These are phyloP conservation scores for Antechinus stuartii DNA, from an alignment of 2,113 vertebrate genomes.

Conservation along the genomic window DNA sequence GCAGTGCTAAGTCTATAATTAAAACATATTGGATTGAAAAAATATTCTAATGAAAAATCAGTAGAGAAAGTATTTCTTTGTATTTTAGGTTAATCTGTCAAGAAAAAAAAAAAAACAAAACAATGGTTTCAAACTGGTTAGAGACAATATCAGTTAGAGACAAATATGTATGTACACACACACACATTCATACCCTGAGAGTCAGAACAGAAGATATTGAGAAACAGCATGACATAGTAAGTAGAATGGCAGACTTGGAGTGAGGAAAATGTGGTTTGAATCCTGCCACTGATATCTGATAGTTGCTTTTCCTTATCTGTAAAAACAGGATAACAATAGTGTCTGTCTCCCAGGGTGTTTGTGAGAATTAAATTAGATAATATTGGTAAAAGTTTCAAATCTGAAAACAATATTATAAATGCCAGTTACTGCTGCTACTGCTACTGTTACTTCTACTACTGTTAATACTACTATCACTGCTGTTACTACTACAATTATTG, in stretches of 20 bases:
- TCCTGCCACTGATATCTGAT: no score
- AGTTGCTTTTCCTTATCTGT: no score
- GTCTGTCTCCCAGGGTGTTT: neutral
- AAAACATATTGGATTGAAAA: neutral
- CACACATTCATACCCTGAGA: neutral
- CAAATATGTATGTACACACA: neutral
- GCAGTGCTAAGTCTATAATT: neutral
- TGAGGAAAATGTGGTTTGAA: no score
- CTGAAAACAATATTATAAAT: no score
- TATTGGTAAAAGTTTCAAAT: neutral
- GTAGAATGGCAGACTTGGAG: no score
- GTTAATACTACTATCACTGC: no score
- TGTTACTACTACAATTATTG: no score
- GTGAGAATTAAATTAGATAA: neutral
- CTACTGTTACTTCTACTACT: neutral
- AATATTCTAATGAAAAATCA: constrained; percentile 4
- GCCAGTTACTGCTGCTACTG: no score
- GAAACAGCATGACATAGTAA: no score
- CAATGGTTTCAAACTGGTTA: constrained; percentile 9
- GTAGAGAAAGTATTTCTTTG: neutral
- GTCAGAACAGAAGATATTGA: neutral
- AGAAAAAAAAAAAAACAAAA: constrained; percentile 7
- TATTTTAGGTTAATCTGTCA: constrained; percentile 15
- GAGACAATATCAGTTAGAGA: neutral
- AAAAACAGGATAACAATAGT: neutral